Conservation (phyloP, 2,113 vertebrate species). For the Thalassoma bifasciatum region DNA sequence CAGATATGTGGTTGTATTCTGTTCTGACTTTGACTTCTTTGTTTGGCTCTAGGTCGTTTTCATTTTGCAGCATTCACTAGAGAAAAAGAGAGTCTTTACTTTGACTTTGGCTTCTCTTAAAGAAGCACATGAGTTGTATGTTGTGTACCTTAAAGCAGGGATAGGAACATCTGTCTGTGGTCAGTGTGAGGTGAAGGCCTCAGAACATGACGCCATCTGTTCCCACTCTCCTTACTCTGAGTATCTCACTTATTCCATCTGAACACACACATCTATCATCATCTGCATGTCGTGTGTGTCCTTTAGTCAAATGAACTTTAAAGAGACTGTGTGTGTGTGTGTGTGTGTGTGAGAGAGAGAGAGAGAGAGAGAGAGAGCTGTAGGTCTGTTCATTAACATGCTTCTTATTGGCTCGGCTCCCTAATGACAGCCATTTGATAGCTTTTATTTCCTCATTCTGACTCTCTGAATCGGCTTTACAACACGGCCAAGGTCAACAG, state of each 20-base stretch:
- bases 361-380: no score
- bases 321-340: not conserved
- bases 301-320: constrained; percentile 3
- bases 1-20: no score
- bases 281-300: not conserved
- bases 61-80: no score
- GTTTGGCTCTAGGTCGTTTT: no score
- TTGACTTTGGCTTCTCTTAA: no score
- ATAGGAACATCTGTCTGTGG: not conserved
- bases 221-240: not conserved
- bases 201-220: not conserved
- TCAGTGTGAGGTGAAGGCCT: not conserved
- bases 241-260: not conserved
- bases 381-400: constrained; percentile 49
- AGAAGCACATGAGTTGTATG: no score
- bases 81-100: no score
- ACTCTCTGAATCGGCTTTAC: constrained; percentile 43
- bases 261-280: not conserved
- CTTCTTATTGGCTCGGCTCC: constrained; percentile 53
- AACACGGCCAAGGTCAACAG: constrained; percentile 64
- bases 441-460: constrained; percentile 53
- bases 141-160: not conserved
- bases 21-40: no score
- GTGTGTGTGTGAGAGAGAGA: not conserved
- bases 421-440: constrained; percentile 55